Evolutionary conservation across 2,888 invertebrate species (phyloP).

Genomic region (Lithophane leautieri): DNA sequence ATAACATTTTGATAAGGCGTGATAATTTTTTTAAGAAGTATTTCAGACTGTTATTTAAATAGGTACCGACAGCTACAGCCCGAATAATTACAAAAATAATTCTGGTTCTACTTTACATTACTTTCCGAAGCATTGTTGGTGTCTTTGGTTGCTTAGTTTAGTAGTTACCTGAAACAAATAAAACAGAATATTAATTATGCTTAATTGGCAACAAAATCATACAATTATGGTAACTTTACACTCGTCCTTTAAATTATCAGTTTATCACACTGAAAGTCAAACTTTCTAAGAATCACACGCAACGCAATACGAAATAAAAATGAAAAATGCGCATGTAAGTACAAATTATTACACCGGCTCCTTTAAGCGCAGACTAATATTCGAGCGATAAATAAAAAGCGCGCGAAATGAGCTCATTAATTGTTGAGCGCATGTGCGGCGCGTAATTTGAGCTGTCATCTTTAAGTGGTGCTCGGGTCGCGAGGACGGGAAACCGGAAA

Average conservation of each 20-base stretch:
- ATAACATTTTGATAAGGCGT: conserved; percentile 17
- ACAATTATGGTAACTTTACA: conserved; percentile 5
- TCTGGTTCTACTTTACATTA: conserved; percentile 1
- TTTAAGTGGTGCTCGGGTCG: conserved; percentile 74
- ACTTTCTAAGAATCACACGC: conserved; percentile 58
- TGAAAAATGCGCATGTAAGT: conserved; percentile 70
- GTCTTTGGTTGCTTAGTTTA: neutral
- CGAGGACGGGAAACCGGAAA: conserved; percentile 27
- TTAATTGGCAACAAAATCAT: conserved; percentile 15
- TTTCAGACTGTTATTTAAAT: neutral
- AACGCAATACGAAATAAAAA: conserved; percentile 70
- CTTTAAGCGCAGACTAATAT: conserved; percentile 77
- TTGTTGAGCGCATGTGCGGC: conserved; percentile 75
- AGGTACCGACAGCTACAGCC: neutral
- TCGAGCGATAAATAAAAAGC: conserved; percentile 83
- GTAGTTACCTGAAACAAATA: conserved; percentile 59
- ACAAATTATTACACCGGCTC: conserved; percentile 69
- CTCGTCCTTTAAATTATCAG: conserved; percentile 20
- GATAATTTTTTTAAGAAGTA: neutral
- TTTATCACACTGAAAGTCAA: conserved; percentile 14
- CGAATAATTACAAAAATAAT: neutral
- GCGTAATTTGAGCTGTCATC: conserved; percentile 84
- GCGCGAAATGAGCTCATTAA: conserved; percentile 87
- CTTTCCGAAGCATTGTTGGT: neutral
- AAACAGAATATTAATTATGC: conserved; percentile 16